A percentile compares a stretch with the other conserved stretches of the same genome.
phyloP scores from a whole-genome alignment of 2,888 invertebrate genomes.

The Drosophila subsilvestris region DNA sequence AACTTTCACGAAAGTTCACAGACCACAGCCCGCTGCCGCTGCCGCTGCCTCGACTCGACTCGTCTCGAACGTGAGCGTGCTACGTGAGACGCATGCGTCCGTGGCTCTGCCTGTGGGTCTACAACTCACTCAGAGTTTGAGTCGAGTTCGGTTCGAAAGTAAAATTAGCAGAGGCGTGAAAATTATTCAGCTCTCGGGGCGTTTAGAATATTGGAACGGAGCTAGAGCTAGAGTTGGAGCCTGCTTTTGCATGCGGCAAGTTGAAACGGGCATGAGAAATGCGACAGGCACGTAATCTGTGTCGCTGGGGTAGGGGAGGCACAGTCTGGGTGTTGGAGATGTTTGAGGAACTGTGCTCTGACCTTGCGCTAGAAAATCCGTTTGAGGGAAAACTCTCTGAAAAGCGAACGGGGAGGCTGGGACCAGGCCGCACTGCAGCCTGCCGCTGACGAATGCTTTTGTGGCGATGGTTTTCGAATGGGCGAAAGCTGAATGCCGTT shows the following conservation, averaged over 20 bases:
- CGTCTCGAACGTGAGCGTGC: constrained; percentile 20
- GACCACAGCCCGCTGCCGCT: constrained; percentile 21
- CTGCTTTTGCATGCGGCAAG: constrained; percentile 57
- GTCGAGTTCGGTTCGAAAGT: constrained; percentile 54
- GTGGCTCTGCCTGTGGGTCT: constrained; percentile 19
- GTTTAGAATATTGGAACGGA: constrained; percentile 3
- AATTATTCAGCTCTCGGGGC: constrained; percentile 28
- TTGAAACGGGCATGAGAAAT: constrained; percentile 58
- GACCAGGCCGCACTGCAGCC: not conserved
- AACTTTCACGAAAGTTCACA: constrained; percentile 75
- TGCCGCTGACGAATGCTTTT: constrained; percentile 31
- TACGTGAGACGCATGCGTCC: constrained; percentile 77
- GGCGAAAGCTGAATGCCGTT: constrained; percentile 77
- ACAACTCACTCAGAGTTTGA: not conserved
- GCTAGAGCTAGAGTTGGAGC: constrained; percentile 9
- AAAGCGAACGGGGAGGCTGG: not conserved
- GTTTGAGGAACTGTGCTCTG: constrained; percentile 60
- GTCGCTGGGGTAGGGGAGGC: constrained; percentile 46
- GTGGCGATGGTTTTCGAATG: constrained; percentile 56
- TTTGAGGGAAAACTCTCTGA: constrained; percentile 31
- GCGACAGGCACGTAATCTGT: constrained; percentile 69
- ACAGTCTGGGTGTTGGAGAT: constrained; percentile 14
- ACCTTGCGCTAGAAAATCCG: constrained; percentile 68
- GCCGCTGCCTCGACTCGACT: too few relatives aligned
- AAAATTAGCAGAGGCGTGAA: constrained; percentile 67